Evolutionary conservation across 2,797 vertebrate species (phyloP).

Genomic region (Poeciliopsis paucimaculata): DNA sequence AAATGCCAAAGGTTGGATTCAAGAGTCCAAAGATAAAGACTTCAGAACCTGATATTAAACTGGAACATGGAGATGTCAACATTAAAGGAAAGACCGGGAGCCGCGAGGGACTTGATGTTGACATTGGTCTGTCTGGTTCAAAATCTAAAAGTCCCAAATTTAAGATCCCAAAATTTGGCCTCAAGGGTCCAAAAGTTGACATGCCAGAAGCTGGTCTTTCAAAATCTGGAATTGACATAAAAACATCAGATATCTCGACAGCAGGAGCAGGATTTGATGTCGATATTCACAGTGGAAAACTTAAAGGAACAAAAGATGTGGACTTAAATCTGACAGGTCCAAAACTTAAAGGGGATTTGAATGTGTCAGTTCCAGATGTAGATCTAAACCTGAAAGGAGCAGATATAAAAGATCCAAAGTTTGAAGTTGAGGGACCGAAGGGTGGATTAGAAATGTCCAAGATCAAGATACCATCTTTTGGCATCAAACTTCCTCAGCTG

Average conservation of each 20-base stretch:
- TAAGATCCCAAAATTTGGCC: slow-evolving; percentile 61
- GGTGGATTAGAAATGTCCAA: slow-evolving; percentile 48
- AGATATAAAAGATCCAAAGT: neutral
- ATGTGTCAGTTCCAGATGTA: slow-evolving; percentile 26
- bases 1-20: slow-evolving; percentile 36
- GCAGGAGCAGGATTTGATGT: slow-evolving; percentile 24
- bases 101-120: neutral
- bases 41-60: slow-evolving; percentile 28
- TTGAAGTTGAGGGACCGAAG: slow-evolving; percentile 19
- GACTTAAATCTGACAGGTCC: slow-evolving; percentile 39
- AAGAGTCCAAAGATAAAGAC: slow-evolving; percentile 33
- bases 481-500: slow-evolving; percentile 11
- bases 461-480: slow-evolving; percentile 50
- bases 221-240: slow-evolving; percentile 25
- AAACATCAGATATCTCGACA: neutral
- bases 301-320: slow-evolving; percentile 39
- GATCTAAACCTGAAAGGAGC: slow-evolving; percentile 29
- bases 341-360: slow-evolving; percentile 30
- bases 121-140: slow-evolving; percentile 40
- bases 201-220: slow-evolving; percentile 32
- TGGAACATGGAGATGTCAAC: slow-evolving; percentile 23
- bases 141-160: slow-evolving; percentile 79
- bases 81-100: slow-evolving; percentile 13
- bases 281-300: slow-evolving; percentile 3
- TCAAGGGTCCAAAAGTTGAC: slow-evolving; percentile 21